phyloP scores from a whole-genome alignment of 2,888 invertebrate genomes.

The Nebria salina region DNA sequence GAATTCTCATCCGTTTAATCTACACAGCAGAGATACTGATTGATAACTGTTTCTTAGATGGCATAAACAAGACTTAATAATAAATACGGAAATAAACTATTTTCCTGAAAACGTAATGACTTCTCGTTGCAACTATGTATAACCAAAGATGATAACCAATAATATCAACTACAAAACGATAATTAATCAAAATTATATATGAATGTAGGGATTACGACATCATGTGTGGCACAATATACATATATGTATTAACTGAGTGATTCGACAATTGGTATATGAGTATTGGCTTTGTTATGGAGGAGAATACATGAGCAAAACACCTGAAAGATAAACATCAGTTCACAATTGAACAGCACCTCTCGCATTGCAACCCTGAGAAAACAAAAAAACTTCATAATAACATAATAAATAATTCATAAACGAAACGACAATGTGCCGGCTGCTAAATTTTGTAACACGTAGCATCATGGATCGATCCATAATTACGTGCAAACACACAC shows the following conservation, averaged over 20 bases:
- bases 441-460: neutral
- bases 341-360: constrained; percentile 37
- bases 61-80: constrained; percentile 47
- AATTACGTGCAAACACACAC: constrained; percentile 3
- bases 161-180: constrained; percentile 31
- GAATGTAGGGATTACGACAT: neutral
- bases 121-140: constrained; percentile 35
- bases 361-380: constrained; percentile 44
- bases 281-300: constrained; percentile 19
- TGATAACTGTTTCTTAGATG: constrained; percentile 29
- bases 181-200: neutral
- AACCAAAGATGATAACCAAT: constrained; percentile 49
- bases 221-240: neutral
- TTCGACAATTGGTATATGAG: constrained; percentile 17
- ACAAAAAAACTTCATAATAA: constrained; percentile 33
- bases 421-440: constrained; percentile 33
- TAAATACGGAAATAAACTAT: constrained; percentile 49
- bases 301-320: constrained; percentile 39
- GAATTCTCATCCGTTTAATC: neutral
- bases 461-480: constrained; percentile 5
- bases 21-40: constrained; percentile 14
- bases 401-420: constrained; percentile 31
- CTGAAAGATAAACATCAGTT: constrained; percentile 38
- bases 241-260: neutral
- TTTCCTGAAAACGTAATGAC: constrained; percentile 47